Evolutionary conservation across 2,888 invertebrate species (phyloP).

Genomic region (Lamellibrachia satsuma): DNA sequence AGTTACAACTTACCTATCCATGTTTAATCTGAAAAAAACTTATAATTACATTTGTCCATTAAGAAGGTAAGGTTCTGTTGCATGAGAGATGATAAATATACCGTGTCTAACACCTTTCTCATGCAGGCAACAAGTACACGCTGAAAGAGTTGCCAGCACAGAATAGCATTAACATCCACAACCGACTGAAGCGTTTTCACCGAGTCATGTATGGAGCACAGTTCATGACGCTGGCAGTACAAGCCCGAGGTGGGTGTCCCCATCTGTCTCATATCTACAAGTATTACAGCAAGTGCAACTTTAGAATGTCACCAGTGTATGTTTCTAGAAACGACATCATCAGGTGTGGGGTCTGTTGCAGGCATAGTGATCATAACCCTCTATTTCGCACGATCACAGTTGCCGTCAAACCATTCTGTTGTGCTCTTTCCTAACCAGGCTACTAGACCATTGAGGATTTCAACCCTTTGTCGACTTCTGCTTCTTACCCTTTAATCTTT

Average conservation of each 20-base stretch:
- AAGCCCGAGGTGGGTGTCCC: slow-evolving; percentile 63
- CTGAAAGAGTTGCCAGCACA: slow-evolving; percentile 52
- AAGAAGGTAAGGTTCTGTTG: neutral
- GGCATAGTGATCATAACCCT: too few relatives aligned
- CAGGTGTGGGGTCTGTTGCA: too few relatives aligned
- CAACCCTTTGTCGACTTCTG: too few relatives aligned
- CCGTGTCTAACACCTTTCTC: neutral
- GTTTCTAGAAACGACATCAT: too few relatives aligned
- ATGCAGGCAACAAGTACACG: slow-evolving; percentile 58
- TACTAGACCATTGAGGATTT: too few relatives aligned
- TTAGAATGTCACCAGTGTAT: neutral
- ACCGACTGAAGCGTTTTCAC: slow-evolving; percentile 78
- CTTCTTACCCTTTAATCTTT: too few relatives aligned
- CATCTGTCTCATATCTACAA: neutral
- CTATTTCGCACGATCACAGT: too few relatives aligned
- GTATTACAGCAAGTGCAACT: neutral
- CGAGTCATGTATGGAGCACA: slow-evolving; percentile 84
- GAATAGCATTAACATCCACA: slow-evolving; percentile 70
- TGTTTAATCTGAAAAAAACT: too few relatives aligned
- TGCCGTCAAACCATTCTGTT: too few relatives aligned
- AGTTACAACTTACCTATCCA: too few relatives aligned
- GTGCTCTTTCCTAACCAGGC: too few relatives aligned
- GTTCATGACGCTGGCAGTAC: slow-evolving; percentile 86
- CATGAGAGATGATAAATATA: neutral
- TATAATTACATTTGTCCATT: neutral